Base-by-base conservation (phyloP, 1,140 invertebrate genomes). In the Plutomurus gul region DNA sequence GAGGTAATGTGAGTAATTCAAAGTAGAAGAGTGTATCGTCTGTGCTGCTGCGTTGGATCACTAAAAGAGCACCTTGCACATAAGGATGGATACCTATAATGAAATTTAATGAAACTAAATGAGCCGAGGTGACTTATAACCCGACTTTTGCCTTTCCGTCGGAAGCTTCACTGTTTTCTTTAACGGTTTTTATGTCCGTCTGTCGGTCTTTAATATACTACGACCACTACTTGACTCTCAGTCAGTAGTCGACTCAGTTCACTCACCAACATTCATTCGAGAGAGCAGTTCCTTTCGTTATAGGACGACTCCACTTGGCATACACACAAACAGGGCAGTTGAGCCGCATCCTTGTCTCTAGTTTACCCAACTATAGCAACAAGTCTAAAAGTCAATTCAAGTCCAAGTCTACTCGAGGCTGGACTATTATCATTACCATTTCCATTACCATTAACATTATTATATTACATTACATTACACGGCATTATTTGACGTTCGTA, bases 111-210 rank as follows among this genome's bases (percentile, higher is more conserved):
- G 56, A 65, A 65, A 65, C 56, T 65, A 65, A 65, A 65, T 65
- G 56, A 65, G 56, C 56, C 27, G 56, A 65, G 56, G 56, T 65
- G 56, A 65, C 56, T 65, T 65, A 65, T 65, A 65, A 65, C 56
- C 56, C 56, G 56, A 65, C 70, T 73, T 65, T 65, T 65, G 56
- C 56, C 56, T 75, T 79, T 79, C 77, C 77, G 71, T 79, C 77
- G 77, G 77, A 79, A 79, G 70, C 77, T 47, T 51, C 27, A 75
- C 77, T 79, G 77, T 79, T 74, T 47, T 60, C 49, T 46, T 74
- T 79, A 79, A 79, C 77, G 70, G 77, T 79, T 65, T 39, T 40
- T 43, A 43, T 77, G 76, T 60, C 56, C 56, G 56, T 65, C 56
- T 65, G 56, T 65, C 56, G 56, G 56, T 56, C 75, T 47, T 75